Evolutionary conservation across 2,797 vertebrate genomes (phyloP).

Genomic region (Propithecus deckenii): DNA sequence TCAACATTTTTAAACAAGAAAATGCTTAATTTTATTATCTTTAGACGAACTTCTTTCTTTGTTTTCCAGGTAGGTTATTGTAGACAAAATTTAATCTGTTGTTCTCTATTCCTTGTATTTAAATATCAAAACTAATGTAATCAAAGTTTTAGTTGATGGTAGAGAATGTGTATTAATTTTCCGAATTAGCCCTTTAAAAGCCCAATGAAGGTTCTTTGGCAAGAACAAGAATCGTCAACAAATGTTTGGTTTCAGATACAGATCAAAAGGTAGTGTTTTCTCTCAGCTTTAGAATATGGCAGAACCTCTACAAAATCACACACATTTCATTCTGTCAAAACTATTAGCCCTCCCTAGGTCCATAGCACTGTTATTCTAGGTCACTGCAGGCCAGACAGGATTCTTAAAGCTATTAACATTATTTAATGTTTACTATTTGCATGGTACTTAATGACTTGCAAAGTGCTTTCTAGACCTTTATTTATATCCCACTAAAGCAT

Average conservation of each 20-base stretch:
- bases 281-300: background rate
- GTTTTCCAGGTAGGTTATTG: background rate
- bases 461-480: background rate
- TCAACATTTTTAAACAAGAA: background rate
- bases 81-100: background rate
- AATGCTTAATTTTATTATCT: background rate
- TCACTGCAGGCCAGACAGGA: background rate
- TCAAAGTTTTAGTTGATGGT: background rate
- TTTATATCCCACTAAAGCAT: background rate
- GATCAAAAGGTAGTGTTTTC: background rate
- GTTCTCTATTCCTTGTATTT: background rate
- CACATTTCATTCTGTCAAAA: background rate
- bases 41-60: background rate
- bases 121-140: slow-evolving; percentile 11
- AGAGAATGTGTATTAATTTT: background rate
- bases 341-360: background rate
- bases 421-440: background rate
- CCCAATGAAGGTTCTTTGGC: background rate
- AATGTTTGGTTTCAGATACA: background rate
- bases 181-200: background rate
- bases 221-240: slow-evolving; percentile 30
- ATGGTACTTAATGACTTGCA: background rate
- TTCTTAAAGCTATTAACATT: background rate
- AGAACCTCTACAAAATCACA: background rate
- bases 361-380: background rate